These are phyloP conservation scores for Catharus minimus DNA, from an alignment of 2,113 vertebrate genomes.

Conservation along the genomic window DNA sequence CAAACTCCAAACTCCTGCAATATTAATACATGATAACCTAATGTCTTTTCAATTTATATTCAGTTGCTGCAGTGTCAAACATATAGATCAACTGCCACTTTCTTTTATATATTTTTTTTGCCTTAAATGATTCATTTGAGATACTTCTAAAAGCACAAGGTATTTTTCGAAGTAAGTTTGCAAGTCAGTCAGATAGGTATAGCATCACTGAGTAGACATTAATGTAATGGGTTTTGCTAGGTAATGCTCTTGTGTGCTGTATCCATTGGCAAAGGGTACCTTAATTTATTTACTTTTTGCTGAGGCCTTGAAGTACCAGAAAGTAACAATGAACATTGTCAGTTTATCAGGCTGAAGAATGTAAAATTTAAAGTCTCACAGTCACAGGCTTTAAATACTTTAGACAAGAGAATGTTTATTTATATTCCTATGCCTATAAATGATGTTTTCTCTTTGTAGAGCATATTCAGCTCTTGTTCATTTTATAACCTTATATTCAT, in stretches of 20 bases:
- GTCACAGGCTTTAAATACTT: background rate
- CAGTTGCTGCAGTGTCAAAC: background rate
- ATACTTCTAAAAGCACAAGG: background rate
- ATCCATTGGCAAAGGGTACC: background rate
- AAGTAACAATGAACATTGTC: background rate
- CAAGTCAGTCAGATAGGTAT: background rate
- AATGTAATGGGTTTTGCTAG: background rate
- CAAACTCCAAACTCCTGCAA: background rate
- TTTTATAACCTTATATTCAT: background rate
- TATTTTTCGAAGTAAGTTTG: background rate
- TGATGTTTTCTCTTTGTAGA: background rate
- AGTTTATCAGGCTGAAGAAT: background rate
- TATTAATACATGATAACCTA: background rate
- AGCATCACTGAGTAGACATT: background rate
- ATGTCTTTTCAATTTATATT: background rate
- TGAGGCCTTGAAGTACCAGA: background rate
- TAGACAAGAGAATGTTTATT: background rate
- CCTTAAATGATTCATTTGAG: background rate
- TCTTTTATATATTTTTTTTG: background rate
- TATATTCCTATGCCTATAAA: background rate
- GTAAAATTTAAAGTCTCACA: background rate
- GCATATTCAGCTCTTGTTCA: background rate
- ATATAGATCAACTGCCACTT: background rate
- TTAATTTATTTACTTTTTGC: background rate
- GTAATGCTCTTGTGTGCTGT: background rate